Base-by-base conservation (phyloP, 2,797 vertebrate genomes). In the Buphagus erythrorhynchus region DNA sequence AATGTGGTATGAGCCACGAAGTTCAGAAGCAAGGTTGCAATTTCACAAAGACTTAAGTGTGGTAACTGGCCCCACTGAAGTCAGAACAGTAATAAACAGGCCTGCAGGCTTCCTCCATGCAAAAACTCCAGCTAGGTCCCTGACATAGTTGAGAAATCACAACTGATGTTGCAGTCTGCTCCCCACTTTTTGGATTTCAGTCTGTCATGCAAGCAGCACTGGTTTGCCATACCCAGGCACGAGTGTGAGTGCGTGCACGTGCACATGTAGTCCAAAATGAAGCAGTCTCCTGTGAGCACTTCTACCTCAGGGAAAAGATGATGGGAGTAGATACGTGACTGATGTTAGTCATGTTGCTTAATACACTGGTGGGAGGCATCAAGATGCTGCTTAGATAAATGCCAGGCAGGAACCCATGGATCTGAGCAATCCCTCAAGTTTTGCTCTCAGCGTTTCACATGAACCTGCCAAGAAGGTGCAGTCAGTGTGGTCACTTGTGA, bases 271-370 rank as follows among this genome's bases (percentile, higher is more conserved):
- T 59, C 68, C 33, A 9, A 55, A 89, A 11, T 2, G 5, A 55
- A 88, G 54, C 20, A 13, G 42, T 40, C 62, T 90, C 63, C 62
- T 48, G 1, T 12, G 45, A 42, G 48, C 3, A 1, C 16, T 88
- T 84, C 66, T 54, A 81, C 76, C 93, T 63, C 52, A 12, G 76
- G 85, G 79, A 33, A 81, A 45, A 96, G 93, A 90, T 88, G 76
- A 61, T 81, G 61, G 73, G 76, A 90, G 52, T 24, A 94, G 93
- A 91, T 95, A 91, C 3, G 28, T 66, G 88, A 54, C 79, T 88
- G 87, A 73, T 91, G 51, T 94, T 95, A 86, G 66, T 88, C 93
- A 71, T 58, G 73, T 95, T 93, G 82, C 89, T 94, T 88, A 90
- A 81, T 90, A 40, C 51, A 1, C 35, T 43, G 49, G 87, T 96